These are phyloP conservation scores for Labia minor DNA, from an alignment of 2,888 invertebrate species.

Conservation along the genomic window DNA sequence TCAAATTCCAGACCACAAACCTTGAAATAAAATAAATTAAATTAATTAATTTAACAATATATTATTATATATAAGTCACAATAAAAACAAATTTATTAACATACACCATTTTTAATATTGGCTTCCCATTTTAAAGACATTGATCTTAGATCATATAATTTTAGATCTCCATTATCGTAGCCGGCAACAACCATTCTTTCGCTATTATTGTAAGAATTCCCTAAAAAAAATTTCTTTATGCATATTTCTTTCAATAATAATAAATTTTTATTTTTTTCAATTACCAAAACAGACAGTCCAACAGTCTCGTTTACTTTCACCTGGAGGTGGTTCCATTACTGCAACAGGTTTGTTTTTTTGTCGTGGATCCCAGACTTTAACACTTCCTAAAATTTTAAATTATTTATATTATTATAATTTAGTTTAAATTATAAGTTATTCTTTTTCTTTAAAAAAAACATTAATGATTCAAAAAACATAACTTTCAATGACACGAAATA, in stretches of 20 bases:
- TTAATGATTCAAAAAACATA: no score
- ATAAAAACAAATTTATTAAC: slow-evolving; percentile 21
- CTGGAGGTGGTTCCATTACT: slow-evolving; percentile 66
- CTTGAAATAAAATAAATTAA: slow-evolving; percentile 36
- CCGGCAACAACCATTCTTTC: slow-evolving; percentile 83
- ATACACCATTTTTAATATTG: slow-evolving; percentile 80
- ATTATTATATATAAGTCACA: slow-evolving; percentile 1
- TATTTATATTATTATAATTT: no score
- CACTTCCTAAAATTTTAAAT: slow-evolving; percentile 47
- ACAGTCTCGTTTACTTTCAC: slow-evolving; percentile 69
- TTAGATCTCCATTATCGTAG: slow-evolving; percentile 92
- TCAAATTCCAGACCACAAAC: slow-evolving; percentile 83
- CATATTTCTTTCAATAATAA: background rate
- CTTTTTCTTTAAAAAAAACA: no score
- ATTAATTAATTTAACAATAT: no score
- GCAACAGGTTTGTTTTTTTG: slow-evolving; percentile 83
- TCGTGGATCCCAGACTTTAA: slow-evolving; percentile 91
- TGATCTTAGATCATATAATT: slow-evolving; percentile 78
- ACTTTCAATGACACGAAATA: no score
- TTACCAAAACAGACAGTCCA: slow-evolving; percentile 83
- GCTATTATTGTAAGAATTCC: slow-evolving; percentile 75
- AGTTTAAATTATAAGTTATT: no score
- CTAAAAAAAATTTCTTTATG: no score
- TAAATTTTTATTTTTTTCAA: background rate
- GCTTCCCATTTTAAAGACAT: slow-evolving; percentile 83